Evolutionary conservation across 2,113 vertebrate genomes (phyloP).

Genomic region (Haemorhous mexicanus): DNA sequence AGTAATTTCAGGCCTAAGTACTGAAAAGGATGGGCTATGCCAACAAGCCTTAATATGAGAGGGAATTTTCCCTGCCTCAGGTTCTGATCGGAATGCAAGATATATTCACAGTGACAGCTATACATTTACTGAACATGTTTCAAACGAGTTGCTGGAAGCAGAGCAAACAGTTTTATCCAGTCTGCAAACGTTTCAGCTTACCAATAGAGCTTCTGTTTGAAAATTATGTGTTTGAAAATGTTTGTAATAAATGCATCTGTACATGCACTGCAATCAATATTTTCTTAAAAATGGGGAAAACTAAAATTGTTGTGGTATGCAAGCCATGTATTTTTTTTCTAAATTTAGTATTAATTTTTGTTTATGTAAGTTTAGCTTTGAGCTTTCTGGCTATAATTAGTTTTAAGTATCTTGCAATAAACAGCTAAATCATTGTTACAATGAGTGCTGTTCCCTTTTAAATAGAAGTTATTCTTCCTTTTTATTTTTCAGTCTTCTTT

Average conservation of each 20-base stretch:
- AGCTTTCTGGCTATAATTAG: not conserved
- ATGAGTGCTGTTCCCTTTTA: not conserved
- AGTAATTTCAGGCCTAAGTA: conserved; percentile 63
- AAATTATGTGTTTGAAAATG: not conserved
- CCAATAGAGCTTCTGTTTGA: not conserved
- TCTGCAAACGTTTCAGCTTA: not conserved
- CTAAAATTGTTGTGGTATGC: not conserved
- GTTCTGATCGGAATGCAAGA: conserved; percentile 66
- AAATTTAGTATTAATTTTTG: not conserved
- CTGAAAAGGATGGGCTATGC: conserved; percentile 39
- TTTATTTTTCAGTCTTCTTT: not conserved
- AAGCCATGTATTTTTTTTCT: not conserved
- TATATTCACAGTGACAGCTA: conserved; percentile 51
- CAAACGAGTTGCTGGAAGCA: conserved; percentile 36
- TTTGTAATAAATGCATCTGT: not conserved
- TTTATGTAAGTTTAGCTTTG: not conserved
- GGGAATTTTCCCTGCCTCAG: conserved; percentile 64
- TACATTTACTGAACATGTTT: conserved; percentile 57
- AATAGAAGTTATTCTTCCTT: not conserved
- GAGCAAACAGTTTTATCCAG: not conserved
- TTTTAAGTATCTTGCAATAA: not conserved
- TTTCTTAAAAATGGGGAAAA: not conserved
- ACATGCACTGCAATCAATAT: not conserved
- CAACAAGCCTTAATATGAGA: conserved; percentile 64
- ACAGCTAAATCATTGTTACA: not conserved